Evolutionary conservation across 1,140 invertebrate species (phyloP).

Genomic region (Ridgeia piscesae): DNA sequence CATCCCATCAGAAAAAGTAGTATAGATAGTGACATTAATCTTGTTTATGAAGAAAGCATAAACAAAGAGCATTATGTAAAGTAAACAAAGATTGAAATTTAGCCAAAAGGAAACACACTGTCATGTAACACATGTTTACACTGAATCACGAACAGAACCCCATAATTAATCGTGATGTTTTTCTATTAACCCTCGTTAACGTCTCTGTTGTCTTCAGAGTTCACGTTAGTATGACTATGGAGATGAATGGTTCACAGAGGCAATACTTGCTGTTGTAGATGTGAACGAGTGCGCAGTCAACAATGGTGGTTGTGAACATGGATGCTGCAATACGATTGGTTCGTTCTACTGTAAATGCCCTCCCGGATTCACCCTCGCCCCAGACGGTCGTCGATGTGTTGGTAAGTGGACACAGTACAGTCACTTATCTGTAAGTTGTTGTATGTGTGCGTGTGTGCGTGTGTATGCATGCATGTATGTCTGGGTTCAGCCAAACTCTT

Average conservation of each 20-base stretch:
- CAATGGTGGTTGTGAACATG: constrained; percentile 52
- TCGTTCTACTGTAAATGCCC: constrained; percentile 57
- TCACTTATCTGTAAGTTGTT: background rate
- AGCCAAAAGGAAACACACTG: background rate
- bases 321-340: constrained; percentile 60
- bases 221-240: background rate
- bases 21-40: background rate
- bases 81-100: background rate
- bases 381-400: constrained; percentile 55
- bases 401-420: constrained; percentile 41
- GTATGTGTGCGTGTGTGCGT: constrained; percentile 7
- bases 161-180: background rate
- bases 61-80: background rate
- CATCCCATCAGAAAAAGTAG: background rate
- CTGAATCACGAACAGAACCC: background rate
- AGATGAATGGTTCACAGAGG: background rate
- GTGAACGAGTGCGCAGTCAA: constrained; percentile 58
- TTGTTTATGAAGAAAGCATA: background rate
- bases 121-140: background rate
- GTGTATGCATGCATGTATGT: background rate
- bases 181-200: background rate
- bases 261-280: constrained; percentile 60
- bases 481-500: background rate
- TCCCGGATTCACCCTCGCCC: constrained; percentile 52
- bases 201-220: background rate